These are phyloP conservation scores for Antitype chi DNA, from an alignment of 2,888 invertebrate genomes.

Conservation along the genomic window DNA sequence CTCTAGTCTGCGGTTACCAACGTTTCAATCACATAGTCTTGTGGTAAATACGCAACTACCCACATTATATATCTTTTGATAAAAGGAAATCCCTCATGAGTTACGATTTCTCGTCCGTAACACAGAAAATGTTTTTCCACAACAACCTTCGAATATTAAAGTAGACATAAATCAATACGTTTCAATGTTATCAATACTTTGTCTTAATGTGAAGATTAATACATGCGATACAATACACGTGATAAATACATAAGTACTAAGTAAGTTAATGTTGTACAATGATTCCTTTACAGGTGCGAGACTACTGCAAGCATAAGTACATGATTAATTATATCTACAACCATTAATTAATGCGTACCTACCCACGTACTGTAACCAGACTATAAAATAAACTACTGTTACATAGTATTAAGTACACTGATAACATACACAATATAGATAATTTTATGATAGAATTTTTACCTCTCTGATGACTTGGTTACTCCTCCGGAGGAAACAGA, in stretches of 20 bases:
- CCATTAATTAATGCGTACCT: conserved; percentile 30
- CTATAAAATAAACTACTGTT: conserved; percentile 29
- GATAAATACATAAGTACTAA: conserved; percentile 32
- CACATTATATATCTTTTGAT: not conserved
- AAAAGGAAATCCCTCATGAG: not conserved
- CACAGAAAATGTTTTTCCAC: conserved; percentile 9
- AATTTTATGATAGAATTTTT: conserved; percentile 67
- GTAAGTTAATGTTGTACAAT: conserved; percentile 30
- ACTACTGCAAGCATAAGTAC: conserved; percentile 46
- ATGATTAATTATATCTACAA: conserved; percentile 49
- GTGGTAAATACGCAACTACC: conserved; percentile 4
- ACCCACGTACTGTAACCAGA: conserved; percentile 33
- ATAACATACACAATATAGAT: conserved; percentile 55
- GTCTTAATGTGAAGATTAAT: conserved; percentile 27
- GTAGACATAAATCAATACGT: conserved; percentile 37
- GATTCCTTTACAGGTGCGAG: conserved; percentile 39
- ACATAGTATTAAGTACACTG: conserved; percentile 45
- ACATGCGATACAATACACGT: conserved; percentile 24
- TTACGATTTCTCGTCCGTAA: conserved; percentile 1
- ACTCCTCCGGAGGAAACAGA: conserved; percentile 92
- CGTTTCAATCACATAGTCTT: conserved; percentile 6
- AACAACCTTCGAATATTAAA: conserved; percentile 42
- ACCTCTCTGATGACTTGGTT: conserved; percentile 91
- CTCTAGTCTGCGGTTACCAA: not conserved
- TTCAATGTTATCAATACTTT: conserved; percentile 29